Percentiles rank a stretch among this genome's conserved stretches.
These are phyloP conservation scores for Lepus europaeus DNA, from an alignment of 2,113 vertebrate species.

Conservation along the genomic window DNA sequence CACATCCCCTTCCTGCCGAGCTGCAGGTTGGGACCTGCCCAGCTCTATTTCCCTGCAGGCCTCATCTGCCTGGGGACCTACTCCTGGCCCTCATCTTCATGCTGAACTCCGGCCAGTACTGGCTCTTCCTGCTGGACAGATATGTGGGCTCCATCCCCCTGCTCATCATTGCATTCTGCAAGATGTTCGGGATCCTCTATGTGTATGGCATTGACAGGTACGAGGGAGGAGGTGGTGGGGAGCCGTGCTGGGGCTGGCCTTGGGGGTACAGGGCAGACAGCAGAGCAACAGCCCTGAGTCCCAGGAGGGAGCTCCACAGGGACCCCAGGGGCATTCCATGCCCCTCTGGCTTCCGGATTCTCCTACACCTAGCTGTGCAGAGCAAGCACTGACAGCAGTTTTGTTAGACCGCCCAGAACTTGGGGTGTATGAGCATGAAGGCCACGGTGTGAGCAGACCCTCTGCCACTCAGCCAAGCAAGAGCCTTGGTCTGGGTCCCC, in stretches of 20 bases:
- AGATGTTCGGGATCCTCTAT: conserved; percentile 94
- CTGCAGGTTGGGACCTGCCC: too few relatives aligned
- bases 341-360: neutral
- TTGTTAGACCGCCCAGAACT: neutral
- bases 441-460: too few relatives aligned
- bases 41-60: conserved; percentile 83
- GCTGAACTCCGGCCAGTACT: conserved; percentile 94
- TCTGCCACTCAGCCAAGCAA: too few relatives aligned
- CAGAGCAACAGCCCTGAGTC: too few relatives aligned
- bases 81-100: conserved; percentile 93
- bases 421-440: neutral
- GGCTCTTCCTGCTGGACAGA: conserved; percentile 93
- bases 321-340: neutral
- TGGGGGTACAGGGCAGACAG: too few relatives aligned
- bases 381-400: too few relatives aligned
- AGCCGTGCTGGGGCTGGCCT: too few relatives aligned
- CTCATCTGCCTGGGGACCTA: conserved; percentile 89
- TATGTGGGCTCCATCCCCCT: conserved; percentile 96
- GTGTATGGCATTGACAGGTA: conserved; percentile 97
- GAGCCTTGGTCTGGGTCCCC: neutral
- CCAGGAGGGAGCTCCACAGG: neutral
- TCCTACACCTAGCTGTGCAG: neutral
- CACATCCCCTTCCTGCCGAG: too few relatives aligned
- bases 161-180: conserved; percentile 93
- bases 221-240: conserved; percentile 56